Evolutionary conservation across 2,888 invertebrate genomes (phyloP), one percentile per base, ranked within the genome.

Genomic region (Drosophila antonietae): DNA sequence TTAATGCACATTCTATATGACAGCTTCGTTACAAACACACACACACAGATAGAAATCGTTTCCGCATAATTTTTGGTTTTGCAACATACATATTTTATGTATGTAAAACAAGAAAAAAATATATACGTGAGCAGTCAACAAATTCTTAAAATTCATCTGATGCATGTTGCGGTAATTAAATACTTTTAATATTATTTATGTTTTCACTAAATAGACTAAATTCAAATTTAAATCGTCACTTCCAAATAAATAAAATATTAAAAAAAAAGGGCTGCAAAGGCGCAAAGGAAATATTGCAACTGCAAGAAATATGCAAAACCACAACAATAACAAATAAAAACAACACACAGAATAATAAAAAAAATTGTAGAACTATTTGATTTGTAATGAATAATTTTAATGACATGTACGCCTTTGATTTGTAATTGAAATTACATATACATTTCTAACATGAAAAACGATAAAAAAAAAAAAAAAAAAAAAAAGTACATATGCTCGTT

Each of bases 311-410:
- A 77, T 80, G 81, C 10, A 52, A 35, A n/a, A n/a, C 28, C 28
- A n/a, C n/a, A 20, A 20, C 12, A 47, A 49, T 28, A 59, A 59
- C n/a, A 58, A 53, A 8, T 20, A 39, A n/a, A 57, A 23, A 15
- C 23, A 44, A 35, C 33, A 63, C 58, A 78, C 56, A 63, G 63
- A 81, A 72, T 66, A 78, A 81, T 57, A 55, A 77, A 67, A 69
- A 56, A 67, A 76, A 85, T 67, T 77, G 83, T 84, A 84, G 90
- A 89, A 77, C 74, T 89, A 85, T 84, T 89, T 85, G 90, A 89
- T 88, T 88, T 89, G 73, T 89, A 89, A 88, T 88, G 82, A 88
- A 76, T 79, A 82, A 82, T 85, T 83, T 89, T 84, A 87, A 84
- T 68, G 65, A 68, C 82, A 88, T 84, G 78, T 83, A 83, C 79